phyloP scores from a whole-genome alignment of 1,140 invertebrate genomes.

The Penaeus japonicus region DNA sequence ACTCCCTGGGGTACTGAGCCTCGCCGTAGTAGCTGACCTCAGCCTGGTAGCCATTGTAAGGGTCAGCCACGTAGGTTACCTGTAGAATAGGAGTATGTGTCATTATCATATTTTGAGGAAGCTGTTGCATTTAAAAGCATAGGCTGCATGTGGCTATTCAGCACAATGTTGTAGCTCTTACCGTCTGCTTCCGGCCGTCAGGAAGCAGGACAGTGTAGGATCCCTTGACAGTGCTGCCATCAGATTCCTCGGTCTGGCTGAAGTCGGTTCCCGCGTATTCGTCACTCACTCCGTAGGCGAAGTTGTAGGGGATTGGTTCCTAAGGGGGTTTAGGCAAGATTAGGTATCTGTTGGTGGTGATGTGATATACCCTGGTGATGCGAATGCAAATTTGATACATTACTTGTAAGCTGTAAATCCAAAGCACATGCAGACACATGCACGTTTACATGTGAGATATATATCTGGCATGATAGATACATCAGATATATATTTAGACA shows the following conservation, averaged over 20 bases:
- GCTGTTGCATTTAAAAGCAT: conserved; percentile 67
- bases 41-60: conserved; percentile 30
- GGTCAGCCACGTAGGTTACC: conserved; percentile 37
- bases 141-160: conserved; percentile 65
- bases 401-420: too few species aligned
- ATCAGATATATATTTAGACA: too few species aligned
- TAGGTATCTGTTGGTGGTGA: too few species aligned
- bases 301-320: conserved; percentile 65
- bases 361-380: too few species aligned
- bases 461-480: too few species aligned
- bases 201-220: conserved; percentile 61
- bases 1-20: conserved; percentile 28
- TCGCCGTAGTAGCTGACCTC: conserved; percentile 23
- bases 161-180: background rate
- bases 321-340: conserved; percentile 63
- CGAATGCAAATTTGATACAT: too few species aligned
- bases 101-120: too few species aligned
- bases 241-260: conserved; percentile 61
- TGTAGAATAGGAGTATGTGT: background rate
- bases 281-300: conserved; percentile 62
- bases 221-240: conserved; percentile 61
- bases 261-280: conserved; percentile 62
- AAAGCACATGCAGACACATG: too few species aligned
- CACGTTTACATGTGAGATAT: too few species aligned
- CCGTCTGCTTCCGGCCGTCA: conserved; percentile 67